Base-by-base conservation (phyloP, 1,140 invertebrate genomes). In the Neomicropteryx cornuta region DNA sequence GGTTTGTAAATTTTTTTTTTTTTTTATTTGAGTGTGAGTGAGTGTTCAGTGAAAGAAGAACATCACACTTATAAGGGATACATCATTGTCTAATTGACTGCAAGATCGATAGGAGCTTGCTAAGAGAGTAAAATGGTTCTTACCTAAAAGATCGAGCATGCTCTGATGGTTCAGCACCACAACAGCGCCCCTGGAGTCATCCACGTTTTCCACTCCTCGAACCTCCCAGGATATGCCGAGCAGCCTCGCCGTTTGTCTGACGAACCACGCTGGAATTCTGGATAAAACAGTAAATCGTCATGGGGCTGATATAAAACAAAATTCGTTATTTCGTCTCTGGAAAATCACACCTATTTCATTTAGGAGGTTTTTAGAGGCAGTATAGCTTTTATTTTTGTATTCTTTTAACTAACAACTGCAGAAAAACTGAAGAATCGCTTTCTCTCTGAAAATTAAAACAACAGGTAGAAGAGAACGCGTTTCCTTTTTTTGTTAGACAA, bases 151-250 rank as follows among this genome's bases (percentile, higher is more conserved):
- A 55, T 83, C 79, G 17, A 82, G 44, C 3, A 64, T 63, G 56
- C 81, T 84, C 62, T 86, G 83, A 64, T 87, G 83, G 65, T 87
- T 87, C 21, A 83, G 79, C 4, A 86, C 55, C 5, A 86, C 70
- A 2, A 87, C 72, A 48, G 71, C 71, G 13, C 81, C 78, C 20
- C 69, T 64, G 33, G 80, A 68, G 45, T 73, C 58, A 1, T 74
- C 67, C 14, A 85, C 73, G 56, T 82, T 77, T 50, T 86, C 79
- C 32, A 68, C 51, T 3, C 81, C 81, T 35, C 68, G 61, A 5
- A 86, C 57, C 41, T 70, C 66, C 60, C 73, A 80, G 30, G 69
- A 71, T 10, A 85, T 56, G 16, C 81, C 81, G 20, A 86, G 61
- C 1, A 79, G 43, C 44, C 70, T 70, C 8, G 72, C 65, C 18